Evolutionary conservation across 2,888 invertebrate species (phyloP), one percentile per base, ranked within the genome.

Genomic region (Sarcophaga subvicina): DNA sequence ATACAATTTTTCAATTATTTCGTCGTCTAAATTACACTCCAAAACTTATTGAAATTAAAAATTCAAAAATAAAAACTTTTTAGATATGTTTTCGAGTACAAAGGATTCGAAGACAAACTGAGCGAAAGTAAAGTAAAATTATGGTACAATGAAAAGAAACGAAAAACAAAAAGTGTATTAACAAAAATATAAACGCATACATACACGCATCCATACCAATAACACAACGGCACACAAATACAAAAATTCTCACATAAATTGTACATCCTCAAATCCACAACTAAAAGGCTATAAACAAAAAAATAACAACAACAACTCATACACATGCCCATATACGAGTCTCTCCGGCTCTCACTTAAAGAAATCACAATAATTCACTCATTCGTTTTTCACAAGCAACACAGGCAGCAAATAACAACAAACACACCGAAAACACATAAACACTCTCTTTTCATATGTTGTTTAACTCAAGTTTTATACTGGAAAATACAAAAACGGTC

Each of bases 241-340:
- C 49, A 85, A 73, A 83, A 78, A 80, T 69, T 85, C 88, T 86
- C 88, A 88, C 88, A 89, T 88, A 89, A 88, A 87, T 89, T 88
- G 62, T 27, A 76, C 71, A 71, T 64, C 45, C 64, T 62, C 49
- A 80, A 54, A 81, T 70, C 86, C 69, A 67, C 67, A 86, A 80
- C 83, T 27, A 54, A 62, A 64, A 20, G 25, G 20, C 27, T 49
- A 67, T 63, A 73, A 79, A 59, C 8, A 8, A 37, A 37, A 37
- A 37, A 37, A 37, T 8, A 37, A 37, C 60, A 77, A 47, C 25
- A 64, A 63, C 45, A 54, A 69, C 60, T 25, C 25, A 22, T 37
- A 83, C 76, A 75, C 54, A 80, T 79, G 17, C 75, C 72, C 54
- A 47, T 63, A 62, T n/a, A 63, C 25, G 37, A 66, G 4, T 54